Evolutionary conservation across 53 echinoderm and acorn worm species (phyloP), one percentile per base, ranked within the genome.

Genomic region (Zoroaster sp.): DNA sequence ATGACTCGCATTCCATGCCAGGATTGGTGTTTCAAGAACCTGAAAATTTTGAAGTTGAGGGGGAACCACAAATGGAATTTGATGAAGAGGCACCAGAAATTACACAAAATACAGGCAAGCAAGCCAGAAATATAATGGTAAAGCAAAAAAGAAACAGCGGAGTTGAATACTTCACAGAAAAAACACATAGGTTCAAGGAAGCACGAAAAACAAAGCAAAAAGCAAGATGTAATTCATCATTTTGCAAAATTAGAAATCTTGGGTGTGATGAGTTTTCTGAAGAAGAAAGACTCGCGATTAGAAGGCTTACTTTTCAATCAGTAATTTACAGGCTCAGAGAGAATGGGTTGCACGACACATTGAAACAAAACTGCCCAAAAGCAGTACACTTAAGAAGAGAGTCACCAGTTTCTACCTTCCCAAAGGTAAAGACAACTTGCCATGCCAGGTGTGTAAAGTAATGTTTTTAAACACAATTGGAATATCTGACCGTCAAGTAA

Each of bases 401-500:
- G 54, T 32, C 68, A 38, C 54, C 65, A 49, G 23, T 40, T 63
- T 66, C 66, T 68, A 40, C 78, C 78, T 66, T 67, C 77, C 73
- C 3, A 53, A 40, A 51, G 66, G 59, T 45, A 41, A 35, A 41
- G 78, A 40, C 36, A 43, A 30, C 69, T 34, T 4, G 8, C 17
- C 38, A 10, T 78, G 75, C 44, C 47, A 17, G 9, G 89, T 88
- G 21, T 88, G 89, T 39, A 66, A 78, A 20, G 21, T 63, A 8
- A 78, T 88, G 78, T 88, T 88, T 69, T 32, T 88, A 20, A 44
- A 44, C 46, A 78, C 88, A 40, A 21, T 88, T 28, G 88, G 88
- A 40, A 69, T 78, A 28, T 75, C 89, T 17, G 77, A 77, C 66
- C 45, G 72, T n/a, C 89, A 88, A 12, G 78, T 88, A 10, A 37